phyloP scores from a whole-genome alignment of 1,140 invertebrate genomes.

The Philopotamus ludificatus region DNA sequence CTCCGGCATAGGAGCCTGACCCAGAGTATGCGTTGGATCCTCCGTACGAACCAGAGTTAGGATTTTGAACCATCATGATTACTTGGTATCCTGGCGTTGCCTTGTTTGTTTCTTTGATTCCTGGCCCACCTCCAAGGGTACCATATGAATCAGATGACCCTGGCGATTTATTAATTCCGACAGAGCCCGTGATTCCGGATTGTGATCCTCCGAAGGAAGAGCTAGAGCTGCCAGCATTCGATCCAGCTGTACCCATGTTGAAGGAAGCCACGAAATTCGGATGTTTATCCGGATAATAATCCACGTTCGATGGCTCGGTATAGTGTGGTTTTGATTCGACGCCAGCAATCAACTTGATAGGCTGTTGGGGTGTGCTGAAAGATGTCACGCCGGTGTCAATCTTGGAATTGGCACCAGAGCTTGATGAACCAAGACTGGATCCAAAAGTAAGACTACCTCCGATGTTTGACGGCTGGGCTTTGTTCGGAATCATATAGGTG shows the following conservation, averaged over 20 bases:
- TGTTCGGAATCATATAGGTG: too few relatives aligned
- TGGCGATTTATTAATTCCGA: background rate
- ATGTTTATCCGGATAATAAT: too few relatives aligned
- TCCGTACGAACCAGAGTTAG: background rate
- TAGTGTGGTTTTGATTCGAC: too few relatives aligned
- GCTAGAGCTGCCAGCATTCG: background rate
- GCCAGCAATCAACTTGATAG: too few relatives aligned
- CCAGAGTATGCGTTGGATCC: too few relatives aligned
- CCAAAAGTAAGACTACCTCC: slow-evolving; percentile 9
- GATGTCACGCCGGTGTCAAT: too few relatives aligned
- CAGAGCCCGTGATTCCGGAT: background rate
- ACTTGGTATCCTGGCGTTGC: background rate
- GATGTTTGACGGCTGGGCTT: too few relatives aligned
- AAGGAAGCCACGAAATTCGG: too few relatives aligned
- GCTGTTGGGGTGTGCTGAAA: too few relatives aligned
- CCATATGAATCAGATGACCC: slow-evolving; percentile 16
- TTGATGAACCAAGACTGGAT: slow-evolving; percentile 1
- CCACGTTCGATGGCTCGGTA: too few relatives aligned
- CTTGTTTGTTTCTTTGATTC: slow-evolving; percentile 12
- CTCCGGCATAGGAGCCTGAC: background rate
- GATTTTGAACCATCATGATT: background rate
- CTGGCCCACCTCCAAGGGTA: slow-evolving; percentile 20
- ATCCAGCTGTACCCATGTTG: background rate
- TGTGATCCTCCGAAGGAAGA: too few relatives aligned
- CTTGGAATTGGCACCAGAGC: too few relatives aligned